Evolutionary conservation across 2,797 vertebrate genomes (phyloP), one percentile per base, ranked within the genome.

Genomic region (Esox masquinongy): DNA sequence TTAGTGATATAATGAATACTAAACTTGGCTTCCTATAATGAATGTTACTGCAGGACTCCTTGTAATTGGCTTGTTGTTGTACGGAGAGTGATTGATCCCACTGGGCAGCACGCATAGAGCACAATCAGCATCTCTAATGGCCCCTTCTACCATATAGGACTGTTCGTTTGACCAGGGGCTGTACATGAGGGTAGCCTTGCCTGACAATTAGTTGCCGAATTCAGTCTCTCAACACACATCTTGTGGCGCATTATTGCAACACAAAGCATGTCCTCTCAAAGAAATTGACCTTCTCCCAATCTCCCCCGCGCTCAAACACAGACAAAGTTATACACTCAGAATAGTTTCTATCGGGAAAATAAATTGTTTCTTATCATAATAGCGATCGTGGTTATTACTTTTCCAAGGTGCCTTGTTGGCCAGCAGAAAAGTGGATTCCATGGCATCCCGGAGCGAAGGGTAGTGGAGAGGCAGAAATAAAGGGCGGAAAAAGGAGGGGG

Each of bases 71-170:
- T 85, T 88, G 68, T 88, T 90, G 89, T 81, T 87, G 82, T 78
- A 79, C 39, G 39, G 77, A 79, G 86, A 74, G 77, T 87, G 84
- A 85, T 71, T 82, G 85, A 90, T 84, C 83, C 83, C 84, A 84
- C 81, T 84, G 88, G 85, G 81, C 78, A 83, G 88, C 89, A 92
- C 79, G 87, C 87, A 88, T 79, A 81, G 84, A 79, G 81, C 86
- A 68, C 84, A 86, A 77, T 76, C 77, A 75, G 82, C 79, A 14
- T 67, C 11, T 78, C 72, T 72, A 70, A 75, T 71, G 80, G 75
- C 83, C 76, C 79, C 79, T 79, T 74, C 80, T 83, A 84, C 83
- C 89, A 92, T 91, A 59, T 9, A n/a, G 53, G n/a, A n/a, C n/a
- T n/a, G 53, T 59, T 22, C 0, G 8, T 59, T 59, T 59, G n/a